Evolutionary conservation across 2,888 invertebrate species (phyloP), one percentile per base, ranked within the genome.

Genomic region (Eupelmus urozonus): DNA sequence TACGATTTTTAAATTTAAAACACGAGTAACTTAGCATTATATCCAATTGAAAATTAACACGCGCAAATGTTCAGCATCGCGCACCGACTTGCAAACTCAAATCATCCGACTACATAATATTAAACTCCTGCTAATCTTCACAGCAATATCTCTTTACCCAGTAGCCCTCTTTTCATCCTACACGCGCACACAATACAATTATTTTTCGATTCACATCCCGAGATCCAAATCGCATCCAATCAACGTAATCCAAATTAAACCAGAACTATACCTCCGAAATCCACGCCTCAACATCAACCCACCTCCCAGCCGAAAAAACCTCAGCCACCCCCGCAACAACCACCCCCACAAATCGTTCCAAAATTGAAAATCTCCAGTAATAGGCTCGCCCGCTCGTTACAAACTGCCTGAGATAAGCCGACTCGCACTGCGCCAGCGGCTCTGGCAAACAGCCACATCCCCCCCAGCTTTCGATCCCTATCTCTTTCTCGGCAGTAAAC

Each of bases 11-110:
- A 34, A 34, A 34, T 34, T 34, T 3, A 34, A 34, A 34, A 34
- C 9, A 34, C 34, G 9, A 34, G 9, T 34, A n/a, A n/a, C n/a
- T n/a, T n/a, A 34, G 34, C 34, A 34, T 34, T 34, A 34, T 34
- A 73, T 80, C 78, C 80, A 80, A 81, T 81, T 81, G 82, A 77
- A 78, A 78, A 23, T 53, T 53, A 53, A 53, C 13, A 18, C 20
- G 23, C 16, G 20, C 20, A 7, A 53, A n/a, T n/a, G 20, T 5
- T 53, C 16, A 4, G 20, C 23, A 3, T 4, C 20, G 20, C 53
- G 53, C 23, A 20, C 23, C 20, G 13, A 53, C 4, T 53, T 53
- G 20, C 53, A 23, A 23, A 40, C 20, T 40, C 42, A 23, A 62
- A 42, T 62, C 62, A 20, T 13, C 11, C 62, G n/a, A n/a, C n/a